These are phyloP conservation scores for Fulica atra DNA, from an alignment of 2,113 vertebrate species.

Conservation along the genomic window DNA sequence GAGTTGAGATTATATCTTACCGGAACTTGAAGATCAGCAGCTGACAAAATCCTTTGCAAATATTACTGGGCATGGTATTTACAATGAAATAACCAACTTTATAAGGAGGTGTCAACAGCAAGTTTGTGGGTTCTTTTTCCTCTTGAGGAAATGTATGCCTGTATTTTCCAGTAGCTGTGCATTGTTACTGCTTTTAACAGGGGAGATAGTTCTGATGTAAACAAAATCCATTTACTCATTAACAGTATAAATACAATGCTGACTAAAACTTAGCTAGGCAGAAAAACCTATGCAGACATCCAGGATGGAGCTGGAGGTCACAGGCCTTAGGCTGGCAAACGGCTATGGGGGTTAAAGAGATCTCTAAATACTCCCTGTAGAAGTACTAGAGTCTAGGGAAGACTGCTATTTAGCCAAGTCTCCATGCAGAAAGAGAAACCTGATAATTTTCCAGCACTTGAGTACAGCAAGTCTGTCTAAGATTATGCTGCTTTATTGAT, in stretches of 20 bases:
- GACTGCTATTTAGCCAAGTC: not conserved
- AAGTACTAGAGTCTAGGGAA: not conserved
- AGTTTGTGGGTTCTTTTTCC: not conserved
- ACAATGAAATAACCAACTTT: not conserved
- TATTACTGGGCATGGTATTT: not conserved
- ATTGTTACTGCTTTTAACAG: not conserved
- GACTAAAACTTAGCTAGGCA: not conserved
- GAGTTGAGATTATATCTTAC: not conserved
- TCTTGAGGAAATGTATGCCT: not conserved
- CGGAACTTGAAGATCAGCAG: not conserved
- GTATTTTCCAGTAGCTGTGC: not conserved
- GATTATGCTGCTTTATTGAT: not conserved
- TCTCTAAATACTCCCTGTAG: not conserved
- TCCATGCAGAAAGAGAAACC: not conserved
- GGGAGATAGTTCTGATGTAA: not conserved
- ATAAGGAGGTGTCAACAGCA: not conserved
- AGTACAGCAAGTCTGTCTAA: not conserved
- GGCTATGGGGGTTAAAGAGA: not conserved
- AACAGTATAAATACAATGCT: not conserved
- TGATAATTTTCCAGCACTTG: not conserved
- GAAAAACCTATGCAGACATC: not conserved
- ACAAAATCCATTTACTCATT: not conserved
- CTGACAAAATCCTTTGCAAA: not conserved
- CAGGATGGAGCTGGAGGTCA: not conserved
- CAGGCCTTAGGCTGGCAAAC: not conserved